phyloP scores from a whole-genome alignment of 2,797 vertebrate species.

The Phaenicophaeus curvirostris region DNA sequence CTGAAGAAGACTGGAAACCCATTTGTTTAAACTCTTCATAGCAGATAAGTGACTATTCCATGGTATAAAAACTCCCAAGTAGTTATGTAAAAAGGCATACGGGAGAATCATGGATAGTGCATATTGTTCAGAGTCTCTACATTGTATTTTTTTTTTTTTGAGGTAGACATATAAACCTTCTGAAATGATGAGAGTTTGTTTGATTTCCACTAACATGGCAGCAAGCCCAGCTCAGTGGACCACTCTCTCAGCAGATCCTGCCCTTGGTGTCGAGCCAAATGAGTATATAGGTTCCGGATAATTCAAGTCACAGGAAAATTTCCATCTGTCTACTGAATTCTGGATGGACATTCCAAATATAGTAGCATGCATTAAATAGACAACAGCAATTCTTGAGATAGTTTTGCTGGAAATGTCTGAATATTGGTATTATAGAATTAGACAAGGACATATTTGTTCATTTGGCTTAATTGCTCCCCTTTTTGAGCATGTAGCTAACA shows the following conservation, averaged over 20 bases:
- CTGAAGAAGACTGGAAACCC: not conserved
- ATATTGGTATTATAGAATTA: not conserved
- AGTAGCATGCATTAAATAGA: not conserved
- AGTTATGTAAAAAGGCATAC: not conserved
- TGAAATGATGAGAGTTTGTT: not conserved
- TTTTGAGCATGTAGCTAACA: not conserved
- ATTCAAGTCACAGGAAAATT: not conserved
- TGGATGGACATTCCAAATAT: not conserved
- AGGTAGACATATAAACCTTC: not conserved
- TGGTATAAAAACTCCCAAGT: not conserved
- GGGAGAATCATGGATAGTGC: not conserved
- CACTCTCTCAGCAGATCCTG: not conserved
- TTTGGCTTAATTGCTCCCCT: not conserved
- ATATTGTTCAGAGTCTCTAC: not conserved
- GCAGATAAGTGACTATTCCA: not conserved
- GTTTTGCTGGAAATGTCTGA: not conserved
- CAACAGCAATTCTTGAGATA: not conserved
- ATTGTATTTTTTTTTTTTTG: not conserved
- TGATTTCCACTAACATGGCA: not conserved
- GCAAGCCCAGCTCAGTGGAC: not conserved
- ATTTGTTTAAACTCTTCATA: not conserved
- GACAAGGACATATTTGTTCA: not conserved
- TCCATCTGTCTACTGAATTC: not conserved
- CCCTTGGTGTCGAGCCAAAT: not conserved
- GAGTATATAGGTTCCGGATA: fast-evolving